Evolutionary conservation across 2,797 vertebrate genomes (phyloP).

Genomic region (Eulemur mongoz): DNA sequence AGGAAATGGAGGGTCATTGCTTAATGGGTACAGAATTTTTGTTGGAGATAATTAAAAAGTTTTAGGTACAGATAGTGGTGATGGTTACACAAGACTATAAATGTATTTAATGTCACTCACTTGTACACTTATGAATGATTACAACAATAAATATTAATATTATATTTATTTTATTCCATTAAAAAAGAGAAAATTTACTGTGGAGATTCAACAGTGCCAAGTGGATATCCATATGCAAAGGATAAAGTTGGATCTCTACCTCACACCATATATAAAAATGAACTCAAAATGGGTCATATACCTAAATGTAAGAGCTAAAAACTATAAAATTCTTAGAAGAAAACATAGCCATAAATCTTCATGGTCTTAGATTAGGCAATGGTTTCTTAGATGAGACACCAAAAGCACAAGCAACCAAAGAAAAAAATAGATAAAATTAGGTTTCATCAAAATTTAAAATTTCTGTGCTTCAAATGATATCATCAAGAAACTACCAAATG

Average conservation of each 20-base stretch:
- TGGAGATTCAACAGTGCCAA: not conserved
- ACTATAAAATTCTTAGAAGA: not conserved
- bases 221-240: not conserved
- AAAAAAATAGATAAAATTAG: not conserved
- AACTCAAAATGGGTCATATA: not conserved
- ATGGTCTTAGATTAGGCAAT: not conserved
- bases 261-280: not conserved
- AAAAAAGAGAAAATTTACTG: not conserved
- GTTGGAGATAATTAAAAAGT: not conserved
- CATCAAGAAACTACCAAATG: not conserved
- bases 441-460: not conserved
- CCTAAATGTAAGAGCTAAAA: not conserved
- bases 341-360: not conserved
- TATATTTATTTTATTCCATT: not conserved
- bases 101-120: not conserved
- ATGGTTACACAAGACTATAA: not conserved
- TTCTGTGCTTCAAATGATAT: not conserved
- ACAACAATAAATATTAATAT: not conserved
- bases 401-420: not conserved
- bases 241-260: not conserved
- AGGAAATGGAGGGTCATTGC: not conserved
- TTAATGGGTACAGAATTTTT: not conserved
- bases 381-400: conserved; percentile 7
- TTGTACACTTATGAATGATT: not conserved
- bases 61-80: not conserved